Base-by-base conservation (phyloP, 2,888 invertebrate genomes). In the Eupeodes latifasciatus region DNA sequence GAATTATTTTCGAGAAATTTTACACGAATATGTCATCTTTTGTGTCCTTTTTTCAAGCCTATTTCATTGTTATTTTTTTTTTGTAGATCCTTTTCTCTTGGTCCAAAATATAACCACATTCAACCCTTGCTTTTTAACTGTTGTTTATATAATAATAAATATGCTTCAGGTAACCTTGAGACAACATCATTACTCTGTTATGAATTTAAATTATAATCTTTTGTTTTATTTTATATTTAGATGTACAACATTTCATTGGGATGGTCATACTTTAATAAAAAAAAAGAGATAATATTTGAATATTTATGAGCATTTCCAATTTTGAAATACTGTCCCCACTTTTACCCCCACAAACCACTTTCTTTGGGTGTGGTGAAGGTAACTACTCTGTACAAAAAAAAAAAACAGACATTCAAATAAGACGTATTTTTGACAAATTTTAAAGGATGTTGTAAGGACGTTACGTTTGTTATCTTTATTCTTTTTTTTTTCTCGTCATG, bases 361-460 rank as follows among this genome's bases (percentile, higher is more conserved):
- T 14, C 14, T 1, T 4, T n/a, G 5, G 12, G 19, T 44, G 5
- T 19, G 40, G 16, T 40, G 4, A 5, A 9, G 40, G 40, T 40
- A 40, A 27, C 27, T 1, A 27, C 27, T 5, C 1, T 34, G n/a
- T 40, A 16, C 19, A 59, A 59, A 59, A 59, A 36, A 2, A 59
- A 59, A 59, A 36, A 0, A 27, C 27, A 27, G 59, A 36, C n/a
- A 59, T 59, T 59, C 12, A 6, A 64, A 64, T 44, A 47, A 64
- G 44, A 64, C 16, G 19, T 44, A 47, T 44, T 64, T 40, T 64
- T 40, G 19, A 66, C 47, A 66, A 47, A 49, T 66, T 27, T 66
- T 66, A 14, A 16, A 47, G 47, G 66, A 66, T 66, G 27, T 66
- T 1, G 49, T 9, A 40, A 66, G 47, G 27, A 49, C 66, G 19